Percentiles rank a stretch among this genome's conserved stretches.
Evolutionary conservation across 2,888 invertebrate genomes (phyloP).

Genomic region (Sphinx pinastri): DNA sequence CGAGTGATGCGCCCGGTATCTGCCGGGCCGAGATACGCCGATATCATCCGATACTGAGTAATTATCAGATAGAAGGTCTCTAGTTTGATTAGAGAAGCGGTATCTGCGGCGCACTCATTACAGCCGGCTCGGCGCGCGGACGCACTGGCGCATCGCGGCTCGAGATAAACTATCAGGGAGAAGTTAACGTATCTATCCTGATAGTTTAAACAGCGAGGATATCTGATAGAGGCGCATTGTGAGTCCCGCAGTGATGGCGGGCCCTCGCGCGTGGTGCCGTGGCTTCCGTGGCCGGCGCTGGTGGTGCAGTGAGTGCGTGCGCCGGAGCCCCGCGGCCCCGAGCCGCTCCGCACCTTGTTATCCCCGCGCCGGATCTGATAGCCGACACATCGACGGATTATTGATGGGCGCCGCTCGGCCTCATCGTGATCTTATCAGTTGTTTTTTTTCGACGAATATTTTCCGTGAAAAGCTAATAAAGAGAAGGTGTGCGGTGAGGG

Average conservation of each 20-base stretch:
- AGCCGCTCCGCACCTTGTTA: conserved; percentile 26
- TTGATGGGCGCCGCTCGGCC: conserved; percentile 75
- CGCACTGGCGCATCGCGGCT: conserved; percentile 36
- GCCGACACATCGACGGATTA: conserved; percentile 64
- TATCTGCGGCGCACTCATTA: conserved; percentile 63
- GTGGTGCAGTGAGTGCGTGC: conserved; percentile 8
- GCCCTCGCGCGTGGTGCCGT: conserved; percentile 28
- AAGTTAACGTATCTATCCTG: conserved; percentile 28
- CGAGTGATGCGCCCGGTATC: conserved; percentile 49
- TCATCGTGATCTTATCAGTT: conserved; percentile 77
- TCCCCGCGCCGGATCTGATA: conserved; percentile 49
- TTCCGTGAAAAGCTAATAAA: conserved; percentile 78
- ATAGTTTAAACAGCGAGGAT: conserved; percentile 26
- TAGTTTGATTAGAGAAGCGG: conserved; percentile 77
- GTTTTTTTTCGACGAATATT: conserved; percentile 72
- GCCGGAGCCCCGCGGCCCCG: conserved; percentile 27
- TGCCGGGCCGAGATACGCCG: conserved; percentile 63
- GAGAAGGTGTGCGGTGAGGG: conserved; percentile 33
- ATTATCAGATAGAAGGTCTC: conserved; percentile 77
- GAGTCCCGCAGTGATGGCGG: conserved; percentile 25
- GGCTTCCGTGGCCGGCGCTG: conserved; percentile 29
- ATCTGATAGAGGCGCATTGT: conserved; percentile 28
- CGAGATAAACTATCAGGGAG: conserved; percentile 27
- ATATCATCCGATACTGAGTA: conserved; percentile 74
- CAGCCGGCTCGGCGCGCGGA: conserved; percentile 51